Percentiles rank a stretch among this genome's conserved stretches.
Conservation (phyloP, 2,888 invertebrate species). For the Lasioglossum pauxillum region DNA sequence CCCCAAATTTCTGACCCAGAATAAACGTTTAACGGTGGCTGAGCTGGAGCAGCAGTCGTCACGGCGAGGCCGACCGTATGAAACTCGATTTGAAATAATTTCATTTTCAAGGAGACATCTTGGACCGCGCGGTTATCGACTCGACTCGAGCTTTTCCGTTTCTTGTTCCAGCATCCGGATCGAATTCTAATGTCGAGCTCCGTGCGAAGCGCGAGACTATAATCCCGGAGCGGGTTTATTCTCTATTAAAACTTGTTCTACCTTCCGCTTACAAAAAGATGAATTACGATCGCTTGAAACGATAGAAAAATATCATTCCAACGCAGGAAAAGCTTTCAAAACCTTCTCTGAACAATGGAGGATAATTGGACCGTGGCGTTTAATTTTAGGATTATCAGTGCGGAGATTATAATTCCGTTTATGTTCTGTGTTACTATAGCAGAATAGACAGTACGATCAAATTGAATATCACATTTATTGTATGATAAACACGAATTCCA, state of each 20-base stretch:
- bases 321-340: background rate
- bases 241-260: background rate
- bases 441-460: too few relatives aligned
- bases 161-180: background rate
- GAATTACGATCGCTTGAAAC: background rate
- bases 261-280: background rate
- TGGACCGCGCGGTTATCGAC: conserved; percentile 49
- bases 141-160: background rate
- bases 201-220: background rate
- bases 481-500: too few relatives aligned
- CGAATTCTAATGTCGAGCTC: background rate
- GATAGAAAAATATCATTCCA: background rate
- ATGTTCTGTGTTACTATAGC: background rate
- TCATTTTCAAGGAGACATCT: conserved; percentile 56
- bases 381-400: background rate
- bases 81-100: conserved; percentile 70
- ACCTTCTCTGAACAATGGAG: background rate
- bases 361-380: background rate
- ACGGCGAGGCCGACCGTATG: conserved; percentile 53
- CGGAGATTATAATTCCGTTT: background rate
- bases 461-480: too few relatives aligned
- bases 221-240: background rate
- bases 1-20: background rate
- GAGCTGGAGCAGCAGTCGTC: conserved; percentile 37
- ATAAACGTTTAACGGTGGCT: background rate